These are phyloP conservation scores for Pagetopsis macropterus DNA, from an alignment of 2,797 vertebrate genomes.

Conservation along the genomic window DNA sequence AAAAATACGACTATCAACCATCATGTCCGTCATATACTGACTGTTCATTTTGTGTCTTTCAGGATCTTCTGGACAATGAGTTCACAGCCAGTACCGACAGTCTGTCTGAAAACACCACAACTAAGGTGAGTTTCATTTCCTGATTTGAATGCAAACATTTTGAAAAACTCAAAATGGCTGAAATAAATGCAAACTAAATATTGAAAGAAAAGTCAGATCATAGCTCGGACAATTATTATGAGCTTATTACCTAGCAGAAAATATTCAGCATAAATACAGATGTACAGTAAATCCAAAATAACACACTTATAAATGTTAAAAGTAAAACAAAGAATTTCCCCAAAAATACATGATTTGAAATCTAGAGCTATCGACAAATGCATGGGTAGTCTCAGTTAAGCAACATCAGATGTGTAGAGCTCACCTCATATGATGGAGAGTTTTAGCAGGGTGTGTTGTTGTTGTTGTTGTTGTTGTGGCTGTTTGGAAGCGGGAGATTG, in stretches of 20 bases:
- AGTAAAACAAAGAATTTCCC: no score
- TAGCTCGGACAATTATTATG: neutral
- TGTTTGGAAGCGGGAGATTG: conserved; percentile 15
- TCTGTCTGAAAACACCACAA: conserved; percentile 39
- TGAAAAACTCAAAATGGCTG: neutral
- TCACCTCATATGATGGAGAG: neutral
- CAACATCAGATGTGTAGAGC: neutral
- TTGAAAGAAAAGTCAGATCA: neutral
- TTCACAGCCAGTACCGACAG: conserved; percentile 38
- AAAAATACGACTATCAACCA: neutral
- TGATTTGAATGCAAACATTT: neutral
- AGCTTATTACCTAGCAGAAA: neutral
- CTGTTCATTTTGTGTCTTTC: conserved; percentile 34
- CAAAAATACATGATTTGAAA: neutral
- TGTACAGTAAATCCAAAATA: no score
- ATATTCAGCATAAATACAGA: no score
- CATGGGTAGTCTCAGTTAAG: neutral
- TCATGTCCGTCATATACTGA: neutral
- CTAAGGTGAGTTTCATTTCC: conserved; percentile 53
- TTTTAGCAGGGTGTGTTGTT: conserved; percentile 2
- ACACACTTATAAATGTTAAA: no score
- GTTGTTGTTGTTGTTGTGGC: conserved; percentile 47
- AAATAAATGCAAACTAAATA: neutral
- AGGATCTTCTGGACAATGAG: conserved; percentile 62
- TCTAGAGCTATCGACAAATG: neutral